Percentiles rank a stretch among this genome's conserved stretches.
Conservation (phyloP, 2,113 vertebrate genomes). For the Bombycilla garrulus region DNA sequence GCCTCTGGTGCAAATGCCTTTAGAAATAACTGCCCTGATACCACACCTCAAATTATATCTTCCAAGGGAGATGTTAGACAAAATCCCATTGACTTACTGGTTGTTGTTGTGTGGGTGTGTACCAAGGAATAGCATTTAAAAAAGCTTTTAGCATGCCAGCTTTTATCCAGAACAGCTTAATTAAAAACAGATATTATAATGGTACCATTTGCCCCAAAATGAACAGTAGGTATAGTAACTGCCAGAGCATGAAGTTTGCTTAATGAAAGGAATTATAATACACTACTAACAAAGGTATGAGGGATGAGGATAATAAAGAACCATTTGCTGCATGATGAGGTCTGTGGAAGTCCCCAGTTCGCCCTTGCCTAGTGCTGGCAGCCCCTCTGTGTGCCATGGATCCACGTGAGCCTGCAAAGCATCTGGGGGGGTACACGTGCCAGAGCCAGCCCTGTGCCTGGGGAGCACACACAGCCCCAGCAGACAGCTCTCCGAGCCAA, state of each 20-base stretch:
- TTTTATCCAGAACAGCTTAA: slow-evolving; percentile 31
- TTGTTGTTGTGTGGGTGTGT: not conserved
- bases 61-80: not conserved
- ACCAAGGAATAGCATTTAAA: not conserved
- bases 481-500: slow-evolving; percentile 8
- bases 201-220: slow-evolving; percentile 2
- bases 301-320: slow-evolving; percentile 18
- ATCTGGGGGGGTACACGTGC: not conserved
- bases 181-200: slow-evolving; percentile 39
- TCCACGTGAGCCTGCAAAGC: not conserved
- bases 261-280: slow-evolving; percentile 35
- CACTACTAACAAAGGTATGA: not conserved
- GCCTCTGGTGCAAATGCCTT: not conserved
- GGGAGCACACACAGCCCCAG: not conserved
- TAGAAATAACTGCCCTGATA: slow-evolving; percentile 10
- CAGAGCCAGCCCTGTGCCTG: slow-evolving; percentile 8
- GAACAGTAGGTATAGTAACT: slow-evolving; percentile 4
- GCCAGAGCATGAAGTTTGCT: not conserved
- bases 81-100: slow-evolving; percentile 9
- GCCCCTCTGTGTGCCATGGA: not conserved
- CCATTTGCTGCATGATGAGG: not conserved
- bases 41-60: not conserved
- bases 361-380: not conserved
- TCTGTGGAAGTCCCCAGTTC: not conserved
- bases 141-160: slow-evolving; percentile 2